Percentiles rank a stretch among this genome's conserved stretches.
Evolutionary conservation across 1,140 invertebrate species (phyloP).

Genomic region (Zaprionus gabonicus): DNA sequence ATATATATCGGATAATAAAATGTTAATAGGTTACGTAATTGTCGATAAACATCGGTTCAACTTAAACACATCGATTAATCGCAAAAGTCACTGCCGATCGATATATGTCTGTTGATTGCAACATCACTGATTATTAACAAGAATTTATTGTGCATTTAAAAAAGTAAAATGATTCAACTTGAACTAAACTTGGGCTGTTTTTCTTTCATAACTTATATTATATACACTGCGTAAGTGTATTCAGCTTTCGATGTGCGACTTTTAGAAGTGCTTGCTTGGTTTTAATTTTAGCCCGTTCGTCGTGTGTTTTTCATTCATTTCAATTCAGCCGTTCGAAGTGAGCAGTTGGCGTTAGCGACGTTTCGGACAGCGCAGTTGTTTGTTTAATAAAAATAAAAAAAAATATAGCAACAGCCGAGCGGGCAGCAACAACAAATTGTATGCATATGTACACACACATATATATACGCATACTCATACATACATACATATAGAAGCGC

Average conservation of each 20-base stretch:
- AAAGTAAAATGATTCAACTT: not conserved
- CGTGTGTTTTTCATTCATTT: conserved; percentile 77
- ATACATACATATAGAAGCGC: conserved; percentile 30
- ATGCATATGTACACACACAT: conserved; percentile 48
- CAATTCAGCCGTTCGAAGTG: conserved; percentile 68
- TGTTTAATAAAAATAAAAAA: conserved; percentile 51
- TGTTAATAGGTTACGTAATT: not conserved
- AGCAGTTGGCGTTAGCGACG: conserved; percentile 47
- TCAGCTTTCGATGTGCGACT: not conserved
- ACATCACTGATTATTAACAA: not conserved
- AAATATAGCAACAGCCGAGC: conserved; percentile 54
- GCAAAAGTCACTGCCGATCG: not conserved
- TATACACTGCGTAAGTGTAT: conserved; percentile 16
- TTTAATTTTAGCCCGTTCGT: conserved; percentile 66
- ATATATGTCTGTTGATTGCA: not conserved
- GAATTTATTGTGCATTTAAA: not conserved
- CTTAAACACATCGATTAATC: not conserved
- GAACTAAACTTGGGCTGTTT: too few species aligned
- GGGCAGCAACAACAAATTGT: conserved; percentile 66
- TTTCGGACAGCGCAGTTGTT: conserved; percentile 60
- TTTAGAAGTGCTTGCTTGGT: conserved; percentile 10
- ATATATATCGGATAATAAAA: not conserved
- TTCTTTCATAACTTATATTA: too few species aligned
- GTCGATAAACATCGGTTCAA: not conserved
- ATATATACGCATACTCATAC: conserved; percentile 32